These are phyloP conservation scores for Trissolcus basalis DNA, from an alignment of 1,140 invertebrate genomes.

Conservation along the genomic window DNA sequence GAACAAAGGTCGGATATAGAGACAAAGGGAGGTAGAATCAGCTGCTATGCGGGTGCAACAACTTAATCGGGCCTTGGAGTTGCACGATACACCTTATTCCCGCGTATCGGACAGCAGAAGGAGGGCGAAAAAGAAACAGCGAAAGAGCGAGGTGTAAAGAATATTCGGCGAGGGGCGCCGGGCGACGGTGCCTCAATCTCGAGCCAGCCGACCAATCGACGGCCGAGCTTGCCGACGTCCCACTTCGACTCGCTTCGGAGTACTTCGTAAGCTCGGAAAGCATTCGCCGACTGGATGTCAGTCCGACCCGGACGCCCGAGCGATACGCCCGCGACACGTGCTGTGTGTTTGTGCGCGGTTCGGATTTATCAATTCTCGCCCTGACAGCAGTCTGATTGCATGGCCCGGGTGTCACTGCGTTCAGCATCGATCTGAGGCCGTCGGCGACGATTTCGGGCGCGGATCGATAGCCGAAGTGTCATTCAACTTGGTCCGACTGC, in stretches of 20 bases:
- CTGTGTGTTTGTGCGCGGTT: slow-evolving; percentile 34
- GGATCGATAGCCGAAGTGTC: too few relatives aligned
- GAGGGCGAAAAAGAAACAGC: slow-evolving; percentile 14
- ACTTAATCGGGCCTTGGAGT: slow-evolving; percentile 19
- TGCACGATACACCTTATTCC: slow-evolving; percentile 26
- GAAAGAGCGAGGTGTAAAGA: slow-evolving; percentile 35
- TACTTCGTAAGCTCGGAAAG: slow-evolving; percentile 45
- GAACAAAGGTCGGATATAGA: too few relatives aligned
- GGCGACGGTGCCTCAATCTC: slow-evolving; percentile 33
- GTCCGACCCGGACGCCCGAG: slow-evolving; percentile 73
- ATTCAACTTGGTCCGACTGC: too few relatives aligned
- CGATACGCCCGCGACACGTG: slow-evolving; percentile 64
- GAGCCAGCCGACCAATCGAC: slow-evolving; percentile 42
- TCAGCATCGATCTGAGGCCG: too few relatives aligned
- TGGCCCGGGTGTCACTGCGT: too few relatives aligned
- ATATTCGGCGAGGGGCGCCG: slow-evolving; percentile 16
- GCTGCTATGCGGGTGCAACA: slow-evolving; percentile 11
- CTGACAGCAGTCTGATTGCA: slow-evolving; percentile 1
- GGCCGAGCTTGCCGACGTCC: slow-evolving; percentile 44
- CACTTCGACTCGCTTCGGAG: slow-evolving; percentile 48
- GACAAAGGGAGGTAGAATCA: neutral
- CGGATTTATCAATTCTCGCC: slow-evolving; percentile 3
- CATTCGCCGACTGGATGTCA: slow-evolving; percentile 58
- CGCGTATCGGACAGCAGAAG: slow-evolving; percentile 8
- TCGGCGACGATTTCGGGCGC: too few relatives aligned